Evolutionary conservation across 2,113 vertebrate species (phyloP), one percentile per base, ranked within the genome.

Genomic region (Siniperca knerii): DNA sequence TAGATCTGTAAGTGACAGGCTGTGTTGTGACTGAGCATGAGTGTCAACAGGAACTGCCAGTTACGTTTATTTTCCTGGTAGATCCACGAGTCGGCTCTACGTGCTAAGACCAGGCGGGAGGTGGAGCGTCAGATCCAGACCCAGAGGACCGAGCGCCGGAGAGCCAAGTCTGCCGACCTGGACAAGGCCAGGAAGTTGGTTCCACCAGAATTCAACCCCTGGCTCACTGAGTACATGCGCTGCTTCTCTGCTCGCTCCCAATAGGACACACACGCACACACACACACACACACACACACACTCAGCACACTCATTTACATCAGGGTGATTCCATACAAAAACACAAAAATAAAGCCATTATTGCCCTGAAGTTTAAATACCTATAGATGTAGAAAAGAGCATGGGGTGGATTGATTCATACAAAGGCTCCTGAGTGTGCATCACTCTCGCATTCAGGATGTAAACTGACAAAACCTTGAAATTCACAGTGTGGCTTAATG

Each of bases 211-310:
- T 98, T 97, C 57, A 97, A 97, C 89, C 97, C 97, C 0, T 99
- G 98, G 98, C 92, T 99, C 93, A 99, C 98, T 0, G 98, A 99
- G 86, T 99, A 99, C 66, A 99, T 99, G 98, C 95, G 97, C 76
- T 98, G 97, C 94, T 99, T 97, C 87, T 98, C 98, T 0, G 97
- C 96, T 12, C 94, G 97, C 76, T 96, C 96, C 0, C 96, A 95
- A 89, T 96, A 96, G 93, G 82, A 90, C 66, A 6, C 20, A 40
- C 2, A 46, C 33, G 35, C 2, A 77, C 21, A 42, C 40, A 29
- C 64, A 52, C 25, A 69, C 16, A 46, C 67, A 52, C 25, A 64
- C 46, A 58, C 42, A 40, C 25, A 29, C 42, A n/a, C 42, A 50
- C 29, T 2, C 23, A 48, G 25, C 10, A 50, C 58, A 55, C 6